phyloP scores from a whole-genome alignment of 2,888 invertebrate species.

The Aspidapion aeneum region DNA sequence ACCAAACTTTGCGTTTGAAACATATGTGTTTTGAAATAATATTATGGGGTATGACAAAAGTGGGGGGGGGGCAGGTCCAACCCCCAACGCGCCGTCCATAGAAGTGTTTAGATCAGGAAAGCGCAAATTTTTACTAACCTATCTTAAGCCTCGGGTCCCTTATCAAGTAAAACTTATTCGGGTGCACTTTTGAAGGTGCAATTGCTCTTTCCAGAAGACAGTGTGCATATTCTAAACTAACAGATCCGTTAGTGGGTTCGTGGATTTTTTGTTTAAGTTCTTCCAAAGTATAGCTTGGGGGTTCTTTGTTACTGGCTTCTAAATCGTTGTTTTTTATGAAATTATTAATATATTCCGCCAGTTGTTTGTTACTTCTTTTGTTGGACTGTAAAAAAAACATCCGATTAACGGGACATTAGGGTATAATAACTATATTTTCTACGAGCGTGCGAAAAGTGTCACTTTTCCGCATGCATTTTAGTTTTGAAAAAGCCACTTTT shows the following conservation, averaged over 20 bases:
- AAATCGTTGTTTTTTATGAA: slow-evolving; percentile 47
- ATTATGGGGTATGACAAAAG: too few relatives aligned
- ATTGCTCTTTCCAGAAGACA: slow-evolving; percentile 56
- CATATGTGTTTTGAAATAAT: too few relatives aligned
- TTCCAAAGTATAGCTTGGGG: slow-evolving; percentile 60
- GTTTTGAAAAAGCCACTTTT: too few relatives aligned
- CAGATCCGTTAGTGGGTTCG: slow-evolving; percentile 54
- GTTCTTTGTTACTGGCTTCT: slow-evolving; percentile 46
- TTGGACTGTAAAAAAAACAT: too few relatives aligned
- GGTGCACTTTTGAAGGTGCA: slow-evolving; percentile 52
- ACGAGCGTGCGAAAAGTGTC: too few relatives aligned
- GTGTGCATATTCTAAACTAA: slow-evolving; percentile 53
- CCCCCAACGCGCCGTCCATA: too few relatives aligned
- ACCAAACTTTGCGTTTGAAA: too few relatives aligned
- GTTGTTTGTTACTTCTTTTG: slow-evolving; percentile 25
- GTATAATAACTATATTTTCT: too few relatives aligned
- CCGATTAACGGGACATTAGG: too few relatives aligned
- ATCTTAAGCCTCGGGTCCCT: slow-evolving; percentile 18
- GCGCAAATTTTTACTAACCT: not conserved
- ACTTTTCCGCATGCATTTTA: too few relatives aligned
- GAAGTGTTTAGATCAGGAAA: too few relatives aligned
- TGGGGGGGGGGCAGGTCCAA: too few relatives aligned
- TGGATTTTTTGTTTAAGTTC: slow-evolving; percentile 58
- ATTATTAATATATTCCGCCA: slow-evolving; percentile 48
- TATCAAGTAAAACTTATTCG: slow-evolving; percentile 41